These are phyloP conservation scores for Mastomys natalensis DNA, from an alignment of 2,113 vertebrate genomes.

Conservation along the genomic window DNA sequence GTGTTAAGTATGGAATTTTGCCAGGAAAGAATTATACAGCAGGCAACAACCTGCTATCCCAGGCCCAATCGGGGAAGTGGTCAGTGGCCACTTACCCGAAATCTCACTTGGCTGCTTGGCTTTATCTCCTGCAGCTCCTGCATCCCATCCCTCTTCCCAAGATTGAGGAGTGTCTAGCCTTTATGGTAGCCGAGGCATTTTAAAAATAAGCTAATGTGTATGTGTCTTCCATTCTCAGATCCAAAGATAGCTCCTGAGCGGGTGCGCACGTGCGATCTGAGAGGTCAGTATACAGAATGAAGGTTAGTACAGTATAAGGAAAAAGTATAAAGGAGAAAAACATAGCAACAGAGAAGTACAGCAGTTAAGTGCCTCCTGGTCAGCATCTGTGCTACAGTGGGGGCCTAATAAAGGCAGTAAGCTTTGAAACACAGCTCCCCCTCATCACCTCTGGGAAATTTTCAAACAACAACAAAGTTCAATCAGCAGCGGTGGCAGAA, in stretches of 20 bases:
- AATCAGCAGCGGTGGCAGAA: not conserved
- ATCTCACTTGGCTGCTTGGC: no score
- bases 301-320: not conserved
- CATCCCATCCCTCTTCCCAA: no score
- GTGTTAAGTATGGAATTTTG: not conserved
- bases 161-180: no score
- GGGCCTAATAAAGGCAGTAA: not conserved
- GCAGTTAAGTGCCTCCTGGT: not conserved
- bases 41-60: no score
- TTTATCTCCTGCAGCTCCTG: no score
- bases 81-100: no score
- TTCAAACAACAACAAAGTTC: not conserved
- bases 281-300: not conserved
- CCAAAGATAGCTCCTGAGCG: no score
- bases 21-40: not conserved
- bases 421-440: not conserved
- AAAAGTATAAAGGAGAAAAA: not conserved
- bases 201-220: no score
- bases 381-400: not conserved
- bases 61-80: no score
- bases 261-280: no score
- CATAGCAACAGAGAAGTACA: not conserved
- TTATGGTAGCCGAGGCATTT: no score
- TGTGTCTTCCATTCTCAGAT: no score
- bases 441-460: not conserved